Conservation (phyloP, 1,140 invertebrate species). For the Melanaphis sacchari region DNA sequence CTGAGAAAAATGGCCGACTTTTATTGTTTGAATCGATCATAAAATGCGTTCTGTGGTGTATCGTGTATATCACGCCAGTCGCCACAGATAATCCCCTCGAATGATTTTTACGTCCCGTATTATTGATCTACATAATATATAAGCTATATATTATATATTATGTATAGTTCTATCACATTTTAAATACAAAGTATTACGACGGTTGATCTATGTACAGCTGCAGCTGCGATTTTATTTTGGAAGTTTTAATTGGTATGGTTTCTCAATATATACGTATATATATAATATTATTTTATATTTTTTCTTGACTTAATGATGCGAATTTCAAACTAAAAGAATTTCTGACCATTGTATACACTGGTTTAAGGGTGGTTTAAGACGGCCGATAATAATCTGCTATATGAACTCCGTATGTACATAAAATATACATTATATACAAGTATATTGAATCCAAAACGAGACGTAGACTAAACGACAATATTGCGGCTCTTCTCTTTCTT, state of each 20-base stretch:
- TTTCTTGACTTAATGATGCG: constrained; percentile 23
- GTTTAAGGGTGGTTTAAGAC: background rate
- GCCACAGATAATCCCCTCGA: constrained; percentile 25
- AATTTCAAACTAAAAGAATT: constrained; percentile 17
- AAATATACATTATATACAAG: background rate
- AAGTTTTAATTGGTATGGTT: background rate
- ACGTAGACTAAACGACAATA: constrained; percentile 25
- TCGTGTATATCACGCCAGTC: background rate
- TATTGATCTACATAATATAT: background rate
- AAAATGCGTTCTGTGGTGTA: constrained; percentile 19
- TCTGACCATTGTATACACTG: background rate
- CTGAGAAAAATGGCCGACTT: constrained; percentile 49
- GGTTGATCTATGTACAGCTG: background rate
- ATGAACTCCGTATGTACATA: background rate
- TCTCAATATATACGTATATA: background rate
- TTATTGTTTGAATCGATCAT: constrained; percentile 34
- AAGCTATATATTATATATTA: background rate
- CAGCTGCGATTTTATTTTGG: constrained; percentile 36
- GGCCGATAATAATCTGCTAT: constrained; percentile 21
- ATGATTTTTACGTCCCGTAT: constrained; percentile 37
- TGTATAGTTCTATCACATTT: background rate
- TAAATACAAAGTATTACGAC: background rate
- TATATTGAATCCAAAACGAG: background rate
- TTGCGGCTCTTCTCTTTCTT: constrained; percentile 19
- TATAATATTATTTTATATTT: background rate